Conservation (phyloP, 1,140 invertebrate species). For the Microplitis demolitor region DNA sequence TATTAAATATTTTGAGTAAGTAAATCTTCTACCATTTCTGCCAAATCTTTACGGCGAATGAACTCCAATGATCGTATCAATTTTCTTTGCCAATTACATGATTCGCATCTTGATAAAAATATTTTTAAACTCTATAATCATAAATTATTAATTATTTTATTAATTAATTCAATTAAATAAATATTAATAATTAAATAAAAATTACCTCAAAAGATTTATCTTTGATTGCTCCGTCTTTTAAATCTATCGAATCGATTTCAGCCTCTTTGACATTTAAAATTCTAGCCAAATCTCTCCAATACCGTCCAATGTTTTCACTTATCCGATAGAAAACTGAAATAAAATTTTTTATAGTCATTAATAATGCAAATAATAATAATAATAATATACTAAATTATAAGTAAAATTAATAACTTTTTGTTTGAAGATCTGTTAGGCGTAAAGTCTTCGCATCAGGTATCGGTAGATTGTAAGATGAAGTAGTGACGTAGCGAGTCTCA, state of each 20-base stretch:
- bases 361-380: neutral
- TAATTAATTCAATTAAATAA: neutral
- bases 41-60: conserved; percentile 47
- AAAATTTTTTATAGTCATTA: conserved; percentile 24
- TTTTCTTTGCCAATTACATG: conserved; percentile 41
- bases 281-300: conserved; percentile 64
- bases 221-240: conserved; percentile 40
- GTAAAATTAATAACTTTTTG: neutral
- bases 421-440: neutral
- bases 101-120: conserved; percentile 35
- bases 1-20: neutral
- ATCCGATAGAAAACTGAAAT: conserved; percentile 43
- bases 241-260: conserved; percentile 61
- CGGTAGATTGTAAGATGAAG: neutral
- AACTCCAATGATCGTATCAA: conserved; percentile 46
- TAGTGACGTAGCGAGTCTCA: neutral
- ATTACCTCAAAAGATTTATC: conserved; percentile 17
- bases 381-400: neutral
- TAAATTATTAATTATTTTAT: conserved; percentile 13
- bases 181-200: neutral
- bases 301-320: conserved; percentile 58
- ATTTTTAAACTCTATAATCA: conserved; percentile 43
- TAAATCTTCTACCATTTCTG: conserved; percentile 41
- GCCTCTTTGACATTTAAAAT: conserved; percentile 60
- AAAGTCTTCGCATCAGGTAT: neutral